A percentile compares a stretch with the other conserved stretches of the same genome.
Conservation (phyloP, 2,113 vertebrate species). For the Ploceus nigricollis region DNA sequence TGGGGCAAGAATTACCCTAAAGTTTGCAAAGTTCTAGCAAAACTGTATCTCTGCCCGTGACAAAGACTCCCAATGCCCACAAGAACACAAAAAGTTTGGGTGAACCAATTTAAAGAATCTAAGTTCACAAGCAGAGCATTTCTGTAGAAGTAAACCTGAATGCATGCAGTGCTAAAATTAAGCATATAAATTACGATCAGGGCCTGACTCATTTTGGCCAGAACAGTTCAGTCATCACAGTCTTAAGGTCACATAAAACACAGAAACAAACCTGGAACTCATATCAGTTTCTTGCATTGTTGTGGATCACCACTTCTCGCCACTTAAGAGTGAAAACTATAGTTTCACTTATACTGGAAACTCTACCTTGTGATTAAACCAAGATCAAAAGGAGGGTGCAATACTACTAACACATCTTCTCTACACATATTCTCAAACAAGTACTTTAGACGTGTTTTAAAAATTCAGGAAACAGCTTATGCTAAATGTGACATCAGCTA, state of each 20-base stretch:
- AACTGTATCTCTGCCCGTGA: not conserved
- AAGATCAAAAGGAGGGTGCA: not conserved
- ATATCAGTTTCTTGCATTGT: not conserved
- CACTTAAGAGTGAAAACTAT: not conserved
- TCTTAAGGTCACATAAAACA: not conserved
- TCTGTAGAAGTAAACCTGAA: not conserved
- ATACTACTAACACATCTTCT: not conserved
- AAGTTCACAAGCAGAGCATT: not conserved
- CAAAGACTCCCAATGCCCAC: not conserved
- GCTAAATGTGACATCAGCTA: not conserved
- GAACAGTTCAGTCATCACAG: fast-evolving
- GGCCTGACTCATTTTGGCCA: not conserved
- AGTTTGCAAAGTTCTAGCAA: not conserved
- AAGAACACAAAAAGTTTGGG: not conserved
- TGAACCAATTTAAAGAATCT: not conserved
- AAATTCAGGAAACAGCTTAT: not conserved
- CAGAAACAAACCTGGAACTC: not conserved
- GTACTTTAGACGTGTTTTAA: not conserved
- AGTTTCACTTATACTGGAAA: not conserved
- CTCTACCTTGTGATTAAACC: not conserved
- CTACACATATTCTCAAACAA: not conserved
- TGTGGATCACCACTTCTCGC: not conserved
- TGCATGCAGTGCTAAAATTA: not conserved
- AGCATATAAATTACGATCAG: not conserved
- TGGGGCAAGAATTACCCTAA: not conserved